Base-by-base conservation (phyloP, 2,888 invertebrate species). In the Pyrocoelia pectoralis region DNA sequence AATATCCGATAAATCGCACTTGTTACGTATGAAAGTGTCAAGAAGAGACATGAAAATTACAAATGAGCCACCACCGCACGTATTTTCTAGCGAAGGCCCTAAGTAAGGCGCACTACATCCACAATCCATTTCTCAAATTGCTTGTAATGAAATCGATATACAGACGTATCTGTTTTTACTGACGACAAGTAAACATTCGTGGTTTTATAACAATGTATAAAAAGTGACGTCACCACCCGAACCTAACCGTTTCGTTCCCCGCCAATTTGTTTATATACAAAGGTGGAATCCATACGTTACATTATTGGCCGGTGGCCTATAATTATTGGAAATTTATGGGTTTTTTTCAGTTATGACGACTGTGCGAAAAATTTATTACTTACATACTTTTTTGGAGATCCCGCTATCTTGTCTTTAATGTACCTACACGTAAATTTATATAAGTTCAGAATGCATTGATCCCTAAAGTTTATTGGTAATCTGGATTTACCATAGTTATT, bases 1-100 rank as follows among this genome's bases (percentile, higher is more conserved):
- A 0, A 87, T 84, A 69, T 88, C 87, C 0, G 85, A 83, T 38
- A 88, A 76, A 56, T 81, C 80, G 66, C 87, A 88, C 53, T 84
- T 81, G 0, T 85, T 85, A 66, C 85, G 84, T 59, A 89, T 78
- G 75, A 87, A 88, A 0, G 85, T 81, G 69, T 90, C 87, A 75
- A 90, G 73, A 1, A 89, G 79, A 10, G 84, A 84, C 89, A 89
- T 89, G 81, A 90, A 89, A 3, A 87, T 74, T 10, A 89, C 72
- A 70, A 87, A 86, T 69, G 87, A 83, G n/a, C 85, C 84, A 1
- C 85, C 85, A 8, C 85, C 80, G 70, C 90, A 90, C 0, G 84
- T 76, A 14, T 82, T 80, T 2, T 82, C 83, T 76, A 89, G 82
- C 1, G 86, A 83, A 0, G 88, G 88, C 71, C 89, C 79, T 53